These are phyloP conservation scores for Caenorhabditis tropicalis DNA, from an alignment of 1,140 invertebrate genomes.

Conservation along the genomic window DNA sequence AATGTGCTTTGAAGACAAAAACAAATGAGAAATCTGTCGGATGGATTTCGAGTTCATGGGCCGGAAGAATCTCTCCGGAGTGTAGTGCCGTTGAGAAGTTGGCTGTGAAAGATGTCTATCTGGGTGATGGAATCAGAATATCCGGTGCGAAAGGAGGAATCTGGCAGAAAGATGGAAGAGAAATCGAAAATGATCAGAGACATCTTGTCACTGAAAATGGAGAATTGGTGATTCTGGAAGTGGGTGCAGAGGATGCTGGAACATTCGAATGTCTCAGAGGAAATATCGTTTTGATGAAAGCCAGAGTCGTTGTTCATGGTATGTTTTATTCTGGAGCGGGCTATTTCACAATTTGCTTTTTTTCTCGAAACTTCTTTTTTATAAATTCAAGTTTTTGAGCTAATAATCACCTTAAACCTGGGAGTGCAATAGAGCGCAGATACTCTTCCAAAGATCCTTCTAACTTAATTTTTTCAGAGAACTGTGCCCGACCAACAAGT, in stretches of 20 bases:
- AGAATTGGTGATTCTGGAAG: slow-evolving; percentile 66
- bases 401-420: no score
- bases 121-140: slow-evolving; percentile 62
- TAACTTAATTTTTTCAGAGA: slow-evolving; percentile 65
- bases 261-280: slow-evolving; percentile 59
- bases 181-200: slow-evolving; percentile 42
- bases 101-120: slow-evolving; percentile 56
- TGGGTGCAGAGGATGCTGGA: slow-evolving; percentile 55
- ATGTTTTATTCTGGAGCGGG: no score
- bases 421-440: no score
- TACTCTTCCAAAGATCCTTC: slow-evolving; percentile 49
- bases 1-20: slow-evolving; percentile 2
- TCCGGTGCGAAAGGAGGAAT: slow-evolving; percentile 40
- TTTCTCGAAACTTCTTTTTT: no score
- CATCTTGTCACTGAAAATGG: slow-evolving; percentile 57
- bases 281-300: slow-evolving; percentile 47
- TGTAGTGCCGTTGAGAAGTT: not conserved
- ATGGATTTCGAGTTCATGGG: slow-evolving; percentile 22
- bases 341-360: no score
- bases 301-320: slow-evolving; percentile 27
- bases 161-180: slow-evolving; percentile 50
- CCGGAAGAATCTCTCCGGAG: slow-evolving; percentile 2
- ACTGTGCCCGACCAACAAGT: slow-evolving; percentile 63
- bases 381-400: no score
- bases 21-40: slow-evolving; percentile 35